Evolutionary conservation across 2,113 vertebrate species (phyloP), one percentile per base, ranked within the genome.

Genomic region (Columba livia): DNA sequence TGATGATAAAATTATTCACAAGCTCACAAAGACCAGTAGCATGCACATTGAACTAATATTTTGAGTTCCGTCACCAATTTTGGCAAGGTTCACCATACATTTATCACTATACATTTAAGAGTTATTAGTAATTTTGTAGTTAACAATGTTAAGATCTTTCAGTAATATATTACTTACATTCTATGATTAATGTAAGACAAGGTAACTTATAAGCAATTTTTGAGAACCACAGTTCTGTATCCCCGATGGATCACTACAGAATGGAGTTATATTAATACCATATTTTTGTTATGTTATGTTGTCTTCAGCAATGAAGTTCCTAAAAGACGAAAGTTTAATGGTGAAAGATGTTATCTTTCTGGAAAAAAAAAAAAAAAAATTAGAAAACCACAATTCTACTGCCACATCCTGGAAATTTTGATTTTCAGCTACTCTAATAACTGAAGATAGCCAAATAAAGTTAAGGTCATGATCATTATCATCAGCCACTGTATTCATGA

Each of bases 151-250:
- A 90, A 67, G 29, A 72, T 8, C 20, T 12, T 56, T 69, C 36
- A 57, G 70, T 23, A 69, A 42, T 34, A 1, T 77, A 42, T 64
- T 79, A 17, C 42, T 85, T 64, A 18, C 4, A 83, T 42, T 83
- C 15, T 57, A 67, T 42, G 61, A 70, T 70, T 61, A 79, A 64
- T 11, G 11, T 12, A 81, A 66, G 10, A 61, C 6, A 50, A 60
- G 13, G 10, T 9, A 50, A 62, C 4, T 3, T 69, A 26, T 32
- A 53, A 18, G 17, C 11, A 75, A 18, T 69, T 58, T 85, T 69
- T 86, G 25, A 58, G 10, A 36, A 5, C 28, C 5, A 38, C 0
- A 1, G 26, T 64, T 79, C 48, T 20, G 1, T 42, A n/a, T 57
- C 89, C 17, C 28, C 16, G 11, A 53, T 42, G 20, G 77, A 89